Base-by-base conservation (phyloP, 1,140 invertebrate genomes). In the Helicoverpa armigera region DNA sequence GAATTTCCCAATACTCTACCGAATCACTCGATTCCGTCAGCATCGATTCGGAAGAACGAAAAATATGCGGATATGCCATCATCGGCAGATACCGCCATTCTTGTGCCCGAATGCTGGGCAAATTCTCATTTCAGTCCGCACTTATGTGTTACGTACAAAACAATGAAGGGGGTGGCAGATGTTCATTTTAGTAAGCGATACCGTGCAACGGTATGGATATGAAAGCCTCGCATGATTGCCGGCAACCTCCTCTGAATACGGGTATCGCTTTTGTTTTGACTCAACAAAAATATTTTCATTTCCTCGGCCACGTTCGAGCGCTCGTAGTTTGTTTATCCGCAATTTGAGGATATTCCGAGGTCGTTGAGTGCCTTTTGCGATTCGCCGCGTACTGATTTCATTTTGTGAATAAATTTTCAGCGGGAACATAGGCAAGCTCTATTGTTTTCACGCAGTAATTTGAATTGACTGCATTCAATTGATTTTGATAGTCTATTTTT, bases 241-340 rank as follows among this genome's bases (percentile, higher is more conserved):
- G 50, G 48, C 63, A 83, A 79, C 84, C 80, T 83, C 80, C 82
- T 83, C 80, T 84, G 81, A 85, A 85, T 76, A 76, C 48, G 29
- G 35, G 58, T 50, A 76, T 63, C 70, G 77, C 76, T 84, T 89
- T 89, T 89, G 88, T 89, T 88, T 85, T 83, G 79, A 82, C 79
- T 81, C 83, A 85, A 87, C 83, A 80, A 89, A 91, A 91, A 90
- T 87, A 88, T 90, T 88, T 90, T 90, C 88, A 90, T 90, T 88
- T 89, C 87, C 84, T 87, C 86, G 76, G 63, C 82, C 77, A 83
- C 82, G 75, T 77, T 83, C 73, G 82, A 80, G 73, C 73, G 76
- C 58, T 77, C 75, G 79, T 84, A 84, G 88, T 88, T 87, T 91
- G 90, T 91, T 88, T 90, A 90, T 90, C 85, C 87, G 29, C 89